phyloP scores from a whole-genome alignment of 2,113 vertebrate species.

The Hippocampus comes region DNA sequence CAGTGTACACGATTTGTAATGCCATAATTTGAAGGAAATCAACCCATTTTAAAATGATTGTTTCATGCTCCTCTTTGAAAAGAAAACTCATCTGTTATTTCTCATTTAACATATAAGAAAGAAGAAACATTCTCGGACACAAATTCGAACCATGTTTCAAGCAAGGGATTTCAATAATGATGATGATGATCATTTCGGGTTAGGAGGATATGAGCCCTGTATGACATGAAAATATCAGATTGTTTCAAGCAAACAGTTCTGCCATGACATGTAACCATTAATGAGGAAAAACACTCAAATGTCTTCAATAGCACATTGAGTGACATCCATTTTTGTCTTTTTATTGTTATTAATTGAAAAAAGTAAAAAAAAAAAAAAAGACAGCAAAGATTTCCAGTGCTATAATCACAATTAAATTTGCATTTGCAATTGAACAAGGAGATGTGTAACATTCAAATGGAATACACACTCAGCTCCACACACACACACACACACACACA shows the following conservation, averaged over 20 bases:
- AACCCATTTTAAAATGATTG: not conserved
- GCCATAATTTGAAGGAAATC: not conserved
- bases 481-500: conserved; percentile 9
- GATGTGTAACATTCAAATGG: conserved; percentile 14
- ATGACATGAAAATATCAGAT: not conserved
- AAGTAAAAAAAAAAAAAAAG: not conserved
- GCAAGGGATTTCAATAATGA: not conserved
- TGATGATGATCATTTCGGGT: not conserved
- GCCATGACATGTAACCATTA: not conserved
- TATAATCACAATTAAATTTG: not conserved
- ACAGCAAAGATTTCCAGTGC: not conserved
- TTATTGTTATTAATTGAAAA: not conserved
- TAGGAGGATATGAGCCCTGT: not conserved
- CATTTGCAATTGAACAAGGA: conserved; percentile 5
- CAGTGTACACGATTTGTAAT: not conserved
- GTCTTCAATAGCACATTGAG: not conserved
- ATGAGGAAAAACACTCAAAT: not conserved
- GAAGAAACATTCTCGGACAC: not conserved
- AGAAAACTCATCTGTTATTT: not conserved
- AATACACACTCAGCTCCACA: conserved; percentile 33
- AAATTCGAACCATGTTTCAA: not conserved
- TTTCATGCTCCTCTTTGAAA: not conserved
- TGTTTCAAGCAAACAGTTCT: too few relatives aligned
- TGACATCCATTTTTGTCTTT: not conserved
- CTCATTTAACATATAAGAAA: not conserved